Conservation (phyloP, 2,113 vertebrate species). For the Catharus minimus region DNA sequence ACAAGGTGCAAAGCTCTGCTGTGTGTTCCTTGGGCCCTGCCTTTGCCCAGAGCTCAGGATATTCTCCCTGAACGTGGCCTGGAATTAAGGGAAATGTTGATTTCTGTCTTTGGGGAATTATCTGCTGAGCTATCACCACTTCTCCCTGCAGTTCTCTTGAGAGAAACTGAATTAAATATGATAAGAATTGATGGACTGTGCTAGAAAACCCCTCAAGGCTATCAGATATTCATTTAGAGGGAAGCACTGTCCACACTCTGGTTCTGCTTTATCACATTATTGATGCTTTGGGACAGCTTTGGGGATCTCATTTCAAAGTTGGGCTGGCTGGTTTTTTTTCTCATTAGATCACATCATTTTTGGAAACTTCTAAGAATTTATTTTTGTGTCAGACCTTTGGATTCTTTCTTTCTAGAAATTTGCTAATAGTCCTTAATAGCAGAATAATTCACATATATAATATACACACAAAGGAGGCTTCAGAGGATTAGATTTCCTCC, state of each 20-base stretch:
- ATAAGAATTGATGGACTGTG: slow-evolving; percentile 36
- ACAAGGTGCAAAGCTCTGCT: too few relatives aligned
- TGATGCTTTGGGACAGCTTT: neutral
- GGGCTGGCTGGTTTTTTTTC: neutral
- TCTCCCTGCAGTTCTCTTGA: neutral
- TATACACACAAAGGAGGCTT: neutral
- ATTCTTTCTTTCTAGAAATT: neutral
- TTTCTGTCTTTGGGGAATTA: neutral
- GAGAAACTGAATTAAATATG: slow-evolving; percentile 29
- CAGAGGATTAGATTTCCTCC: neutral
- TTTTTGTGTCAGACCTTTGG: neutral
- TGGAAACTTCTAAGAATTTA: neutral
- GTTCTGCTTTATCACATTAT: neutral
- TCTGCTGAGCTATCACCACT: neutral
- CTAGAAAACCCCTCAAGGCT: neutral
- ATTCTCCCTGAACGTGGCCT: neutral
- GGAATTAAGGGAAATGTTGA: neutral
- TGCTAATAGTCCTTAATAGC: neutral
- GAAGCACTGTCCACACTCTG: neutral
- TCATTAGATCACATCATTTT: neutral
- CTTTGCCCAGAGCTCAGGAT: neutral
- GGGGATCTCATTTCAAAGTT: neutral
- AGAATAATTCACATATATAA: neutral
- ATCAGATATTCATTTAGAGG: neutral
- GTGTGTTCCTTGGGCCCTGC: too few relatives aligned